Base-by-base conservation (phyloP, 2,797 vertebrate genomes). In the Dryobates pubescens region DNA sequence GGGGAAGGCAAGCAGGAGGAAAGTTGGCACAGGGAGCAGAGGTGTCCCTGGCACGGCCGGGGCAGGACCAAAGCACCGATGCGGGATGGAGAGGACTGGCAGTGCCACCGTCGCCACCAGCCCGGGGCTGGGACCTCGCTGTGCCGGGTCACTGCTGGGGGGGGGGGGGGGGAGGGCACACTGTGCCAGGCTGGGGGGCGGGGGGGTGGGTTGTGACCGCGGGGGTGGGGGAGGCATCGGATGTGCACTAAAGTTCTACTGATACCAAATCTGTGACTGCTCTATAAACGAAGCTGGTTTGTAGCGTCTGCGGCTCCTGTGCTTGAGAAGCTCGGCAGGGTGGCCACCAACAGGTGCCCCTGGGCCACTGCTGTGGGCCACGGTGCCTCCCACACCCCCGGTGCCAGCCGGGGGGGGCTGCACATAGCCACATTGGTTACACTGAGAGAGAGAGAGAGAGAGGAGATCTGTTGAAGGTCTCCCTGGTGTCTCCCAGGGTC, bases 191-290 rank as follows among this genome's bases (percentile, higher is more conserved):
- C 0, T 14, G n/a, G 57, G 30, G 9, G 1, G 17, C 38, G 15
- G 32, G 53, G 34, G 82, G 75, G 29, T 9, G 41, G 26, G 8
- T 72, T 3, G 58, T 12, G 56, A 68, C 58, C 1, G 9, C 51
- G 79, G 68, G 92, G 80, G 88, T 63, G 59, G 88, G 80, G 36
- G 86, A 23, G 80, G 47, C 74, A 59, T 96, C 64, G 1, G 83
- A 96, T 94, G 93, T 96, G 96, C 95, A 97, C 96, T 96, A 95
- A 92, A 96, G 82, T 94, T 73, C 91, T 94, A 94, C 95, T 0
- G 82, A 96, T 97, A 96, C 96, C 96, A 97, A 97, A 96, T 95
- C 90, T 93, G 90, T 83, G 67, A 81, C 36, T 79, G 71, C 47
- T 90, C 82, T 61, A 74, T 90, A 96, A 91, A 94, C 79, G 72